phyloP scores from a whole-genome alignment of 2,888 invertebrate genomes.

The Aphodius sticticus region DNA sequence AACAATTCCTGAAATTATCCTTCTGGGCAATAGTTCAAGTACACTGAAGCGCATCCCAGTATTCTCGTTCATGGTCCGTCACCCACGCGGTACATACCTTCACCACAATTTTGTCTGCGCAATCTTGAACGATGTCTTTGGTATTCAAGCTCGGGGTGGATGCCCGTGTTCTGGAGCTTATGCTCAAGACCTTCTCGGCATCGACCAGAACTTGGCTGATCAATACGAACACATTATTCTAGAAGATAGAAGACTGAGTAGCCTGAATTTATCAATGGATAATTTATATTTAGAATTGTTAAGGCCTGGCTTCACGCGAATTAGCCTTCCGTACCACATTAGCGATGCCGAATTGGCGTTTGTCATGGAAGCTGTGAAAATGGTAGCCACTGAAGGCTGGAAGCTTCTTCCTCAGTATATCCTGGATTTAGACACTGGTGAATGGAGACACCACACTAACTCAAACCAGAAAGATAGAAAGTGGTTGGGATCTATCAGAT shows the following conservation, averaged over 20 bases:
- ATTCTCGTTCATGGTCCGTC: constrained; percentile 86
- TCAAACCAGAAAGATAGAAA: constrained; percentile 81
- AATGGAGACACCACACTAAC: constrained; percentile 87
- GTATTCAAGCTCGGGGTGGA: constrained; percentile 85
- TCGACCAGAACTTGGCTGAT: constrained; percentile 77
- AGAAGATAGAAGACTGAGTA: constrained; percentile 66
- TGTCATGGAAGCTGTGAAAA: constrained; percentile 82
- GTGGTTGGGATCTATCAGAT: constrained; percentile 79
- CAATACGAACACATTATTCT: constrained; percentile 77
- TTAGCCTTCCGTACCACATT: constrained; percentile 88
- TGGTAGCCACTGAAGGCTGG: constrained; percentile 91
- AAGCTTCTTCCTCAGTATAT: constrained; percentile 87
- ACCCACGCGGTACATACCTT: constrained; percentile 81
- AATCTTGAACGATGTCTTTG: constrained; percentile 89
- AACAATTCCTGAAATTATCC: constrained; percentile 80
- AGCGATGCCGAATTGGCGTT: constrained; percentile 81
- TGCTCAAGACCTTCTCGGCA: constrained; percentile 85
- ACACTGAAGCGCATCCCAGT: constrained; percentile 78
- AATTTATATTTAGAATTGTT: constrained; percentile 73
- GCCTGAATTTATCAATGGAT: constrained; percentile 55
- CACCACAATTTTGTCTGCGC: constrained; percentile 91
- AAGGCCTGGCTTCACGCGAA: constrained; percentile 85
- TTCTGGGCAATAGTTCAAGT: constrained; percentile 76
- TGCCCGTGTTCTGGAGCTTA: constrained; percentile 85
- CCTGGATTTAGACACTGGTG: constrained; percentile 87